Conservation (phyloP, 2,113 vertebrate species). For the Gadus macrocephalus region DNA sequence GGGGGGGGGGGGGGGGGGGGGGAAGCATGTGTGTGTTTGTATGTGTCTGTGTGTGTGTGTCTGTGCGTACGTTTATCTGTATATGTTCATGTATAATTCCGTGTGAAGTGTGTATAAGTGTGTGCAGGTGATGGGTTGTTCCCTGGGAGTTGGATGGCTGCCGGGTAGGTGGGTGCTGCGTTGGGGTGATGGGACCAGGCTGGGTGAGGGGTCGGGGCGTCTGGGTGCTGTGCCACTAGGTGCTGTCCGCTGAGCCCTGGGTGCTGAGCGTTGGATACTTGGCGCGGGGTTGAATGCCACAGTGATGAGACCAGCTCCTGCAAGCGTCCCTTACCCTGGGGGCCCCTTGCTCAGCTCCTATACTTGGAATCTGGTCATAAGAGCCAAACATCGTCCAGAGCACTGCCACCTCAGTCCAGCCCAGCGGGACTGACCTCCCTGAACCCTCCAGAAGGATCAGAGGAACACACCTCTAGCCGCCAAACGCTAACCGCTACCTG, state of each 20-base stretch:
- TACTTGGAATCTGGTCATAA: constrained; percentile 28
- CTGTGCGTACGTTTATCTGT: background rate
- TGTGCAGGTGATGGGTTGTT: background rate
- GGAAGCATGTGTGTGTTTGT: no score
- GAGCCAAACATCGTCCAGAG: constrained; percentile 20
- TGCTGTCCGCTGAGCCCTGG: no score
- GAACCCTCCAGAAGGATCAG: no score
- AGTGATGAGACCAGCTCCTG: constrained; percentile 44
- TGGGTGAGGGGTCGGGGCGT: background rate
- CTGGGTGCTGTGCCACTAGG: background rate
- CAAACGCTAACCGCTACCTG: no score
- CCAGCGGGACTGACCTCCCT: no score
- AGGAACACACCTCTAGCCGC: no score
- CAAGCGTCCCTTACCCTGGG: constrained; percentile 10
- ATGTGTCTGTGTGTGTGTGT: background rate
- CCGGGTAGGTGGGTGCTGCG: background rate
- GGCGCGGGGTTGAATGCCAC: constrained; percentile 44
- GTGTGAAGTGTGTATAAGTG: constrained; percentile 1
- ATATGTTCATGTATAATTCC: background rate
- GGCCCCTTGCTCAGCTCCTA: constrained; percentile 24
- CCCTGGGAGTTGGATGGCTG: constrained; percentile 6
- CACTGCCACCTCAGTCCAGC: constrained; percentile 6
- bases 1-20: no score
- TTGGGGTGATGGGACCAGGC: background rate
- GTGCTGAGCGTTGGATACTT: background rate